Evolutionary conservation across 2,113 vertebrate genomes (phyloP).

Genomic region (Marcusenius ussheri): DNA sequence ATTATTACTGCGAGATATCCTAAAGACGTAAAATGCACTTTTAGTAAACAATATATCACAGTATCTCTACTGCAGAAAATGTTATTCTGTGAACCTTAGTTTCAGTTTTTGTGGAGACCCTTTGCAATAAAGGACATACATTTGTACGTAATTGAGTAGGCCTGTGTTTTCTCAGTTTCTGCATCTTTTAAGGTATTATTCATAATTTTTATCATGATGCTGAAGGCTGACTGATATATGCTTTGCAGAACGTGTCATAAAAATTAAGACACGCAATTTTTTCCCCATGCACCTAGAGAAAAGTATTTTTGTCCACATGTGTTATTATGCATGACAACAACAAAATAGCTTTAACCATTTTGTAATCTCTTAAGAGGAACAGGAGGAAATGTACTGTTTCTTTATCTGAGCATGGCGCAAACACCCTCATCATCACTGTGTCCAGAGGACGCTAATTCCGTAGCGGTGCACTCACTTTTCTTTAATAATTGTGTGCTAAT

Average conservation of each 20-base stretch:
- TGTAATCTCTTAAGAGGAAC: neutral
- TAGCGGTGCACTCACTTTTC: neutral
- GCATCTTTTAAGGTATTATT: neutral
- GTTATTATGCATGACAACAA: neutral
- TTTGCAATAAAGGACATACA: conserved; percentile 43
- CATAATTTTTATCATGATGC: neutral
- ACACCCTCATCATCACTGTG: neutral
- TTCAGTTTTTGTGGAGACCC: conserved; percentile 51
- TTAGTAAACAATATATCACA: conserved; percentile 56
- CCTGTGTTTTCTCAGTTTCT: conserved; percentile 1
- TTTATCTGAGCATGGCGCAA: neutral
- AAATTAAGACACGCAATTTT: neutral
- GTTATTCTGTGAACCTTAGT: conserved; percentile 64
- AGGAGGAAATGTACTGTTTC: neutral
- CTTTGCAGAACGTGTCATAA: neutral
- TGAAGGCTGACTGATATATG: neutral
- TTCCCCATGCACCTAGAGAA: neutral
- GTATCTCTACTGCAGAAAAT: conserved; percentile 57
- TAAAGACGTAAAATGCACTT: conserved; percentile 43
- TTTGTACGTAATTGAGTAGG: neutral
- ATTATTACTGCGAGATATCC: conserved; percentile 14
- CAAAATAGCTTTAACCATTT: neutral
- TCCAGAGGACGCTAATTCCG: neutral
- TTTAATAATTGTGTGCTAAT: neutral
- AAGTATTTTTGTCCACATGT: neutral